A percentile compares a stretch with the other conserved stretches of the same genome.
phyloP scores from a whole-genome alignment of 2,888 invertebrate species.

The Stenchaetothrips biformis region DNA sequence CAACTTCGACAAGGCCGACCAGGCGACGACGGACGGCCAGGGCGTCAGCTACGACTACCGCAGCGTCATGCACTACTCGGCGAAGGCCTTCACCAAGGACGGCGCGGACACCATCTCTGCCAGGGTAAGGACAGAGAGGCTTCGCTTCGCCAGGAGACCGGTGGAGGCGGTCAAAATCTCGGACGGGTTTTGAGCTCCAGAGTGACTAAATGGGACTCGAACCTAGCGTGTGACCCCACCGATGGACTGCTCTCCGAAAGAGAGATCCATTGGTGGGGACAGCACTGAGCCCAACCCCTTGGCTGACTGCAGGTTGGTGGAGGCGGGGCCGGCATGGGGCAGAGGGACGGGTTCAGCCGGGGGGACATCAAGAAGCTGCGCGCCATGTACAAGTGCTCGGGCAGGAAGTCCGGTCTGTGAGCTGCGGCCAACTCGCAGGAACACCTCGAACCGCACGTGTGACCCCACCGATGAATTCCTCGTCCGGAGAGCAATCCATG shows the following conservation, averaged over 20 bases:
- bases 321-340: constrained; percentile 53
- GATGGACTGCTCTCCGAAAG: no score
- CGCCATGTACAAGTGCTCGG: constrained; percentile 65
- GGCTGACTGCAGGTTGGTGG: no score
- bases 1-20: constrained; percentile 66
- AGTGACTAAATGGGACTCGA: no score
- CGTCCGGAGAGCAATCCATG: no score
- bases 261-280: no score
- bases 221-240: no score
- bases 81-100: constrained; percentile 69
- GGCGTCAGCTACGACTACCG: constrained; percentile 72
- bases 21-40: constrained; percentile 56
- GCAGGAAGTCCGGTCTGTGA: constrained; percentile 33
- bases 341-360: constrained; percentile 67
- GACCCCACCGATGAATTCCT: no score
- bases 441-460: no score
- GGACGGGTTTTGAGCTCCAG: no score
- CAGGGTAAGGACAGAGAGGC: constrained; percentile 50
- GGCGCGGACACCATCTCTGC: constrained; percentile 65
- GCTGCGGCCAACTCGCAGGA: background rate
- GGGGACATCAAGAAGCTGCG: constrained; percentile 68
- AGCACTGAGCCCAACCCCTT: constrained; percentile 38
- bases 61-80: constrained; percentile 80
- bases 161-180: no score
- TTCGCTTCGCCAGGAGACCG: no score